These are phyloP conservation scores for Kryptolebias ocellatus DNA, from an alignment of 2,797 vertebrate genomes.

Conservation along the genomic window DNA sequence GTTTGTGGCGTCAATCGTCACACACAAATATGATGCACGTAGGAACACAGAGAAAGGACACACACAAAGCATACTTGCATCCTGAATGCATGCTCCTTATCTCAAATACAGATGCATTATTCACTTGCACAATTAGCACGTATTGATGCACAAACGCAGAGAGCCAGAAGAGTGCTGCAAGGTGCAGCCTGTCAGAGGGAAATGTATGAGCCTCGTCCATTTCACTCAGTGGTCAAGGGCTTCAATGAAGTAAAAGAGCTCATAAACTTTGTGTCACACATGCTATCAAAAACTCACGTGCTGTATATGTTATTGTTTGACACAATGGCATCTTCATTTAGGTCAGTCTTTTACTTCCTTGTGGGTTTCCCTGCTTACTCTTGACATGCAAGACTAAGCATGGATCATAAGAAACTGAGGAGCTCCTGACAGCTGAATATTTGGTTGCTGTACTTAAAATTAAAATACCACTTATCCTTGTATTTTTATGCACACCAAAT, in stretches of 20 bases:
- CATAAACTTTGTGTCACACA: conserved; percentile 62
- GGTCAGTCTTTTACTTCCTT: conserved; percentile 20
- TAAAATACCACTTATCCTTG: background rate
- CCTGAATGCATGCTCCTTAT: background rate
- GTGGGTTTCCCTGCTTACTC: conserved; percentile 26
- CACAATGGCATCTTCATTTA: conserved; percentile 24
- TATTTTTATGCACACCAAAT: conserved; percentile 20
- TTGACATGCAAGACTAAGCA: background rate
- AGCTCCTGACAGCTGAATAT: conserved; percentile 18
- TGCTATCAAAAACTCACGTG: conserved; percentile 41
- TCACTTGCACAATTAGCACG: background rate
- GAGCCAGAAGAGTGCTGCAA: conserved; percentile 5
- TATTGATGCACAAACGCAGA: conserved; percentile 13
- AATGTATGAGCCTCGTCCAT: conserved; percentile 44
- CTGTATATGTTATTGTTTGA: conserved; percentile 38
- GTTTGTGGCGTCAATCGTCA: conserved; percentile 28
- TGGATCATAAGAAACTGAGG: background rate
- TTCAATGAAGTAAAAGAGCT: conserved; percentile 59
- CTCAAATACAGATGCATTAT: background rate
- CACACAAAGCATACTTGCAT: background rate
- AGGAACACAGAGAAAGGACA: background rate
- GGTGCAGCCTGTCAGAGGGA: conserved; percentile 34
- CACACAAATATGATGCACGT: background rate
- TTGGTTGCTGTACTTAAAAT: conserved; percentile 18
- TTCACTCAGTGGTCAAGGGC: conserved; percentile 56